Evolutionary conservation across 2,113 vertebrate genomes (phyloP).

Genomic region (Chrysemys picta): DNA sequence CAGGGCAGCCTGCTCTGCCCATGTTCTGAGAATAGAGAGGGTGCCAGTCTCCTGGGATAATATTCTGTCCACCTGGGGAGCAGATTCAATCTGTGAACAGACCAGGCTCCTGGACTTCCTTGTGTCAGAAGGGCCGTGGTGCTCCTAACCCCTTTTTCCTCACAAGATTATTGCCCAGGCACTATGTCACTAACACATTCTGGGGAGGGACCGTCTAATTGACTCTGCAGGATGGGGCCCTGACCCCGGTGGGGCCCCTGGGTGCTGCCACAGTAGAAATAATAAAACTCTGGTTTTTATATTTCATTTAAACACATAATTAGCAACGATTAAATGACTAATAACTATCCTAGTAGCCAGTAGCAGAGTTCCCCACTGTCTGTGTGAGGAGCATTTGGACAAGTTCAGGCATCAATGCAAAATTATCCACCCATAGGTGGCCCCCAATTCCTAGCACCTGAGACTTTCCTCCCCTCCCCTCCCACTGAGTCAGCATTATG

Average conservation of each 20-base stretch:
- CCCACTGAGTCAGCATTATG: not conserved
- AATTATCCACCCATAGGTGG: not conserved
- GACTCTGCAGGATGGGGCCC: not conserved
- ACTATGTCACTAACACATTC: too few relatives aligned
- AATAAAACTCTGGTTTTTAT: not conserved
- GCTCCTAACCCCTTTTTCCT: not conserved
- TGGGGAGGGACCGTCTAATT: not conserved
- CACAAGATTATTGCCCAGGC: too few relatives aligned
- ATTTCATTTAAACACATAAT: not conserved
- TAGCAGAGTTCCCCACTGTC: not conserved
- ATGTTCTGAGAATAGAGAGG: not conserved
- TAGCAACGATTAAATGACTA: not conserved
- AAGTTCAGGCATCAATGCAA: not conserved
- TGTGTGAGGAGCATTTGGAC: not conserved
- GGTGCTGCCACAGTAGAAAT: rapidly evolving
- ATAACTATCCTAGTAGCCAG: not conserved
- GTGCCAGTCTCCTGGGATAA: not conserved
- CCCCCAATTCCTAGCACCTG: not conserved
- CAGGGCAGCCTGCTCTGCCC: not conserved
- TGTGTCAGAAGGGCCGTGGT: not conserved
- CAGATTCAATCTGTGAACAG: not conserved
- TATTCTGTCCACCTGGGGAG: not conserved
- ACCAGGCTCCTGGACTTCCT: not conserved
- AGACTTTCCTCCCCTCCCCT: not conserved
- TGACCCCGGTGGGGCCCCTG: not conserved